A percentile compares a stretch with the other conserved stretches of the same genome.
Evolutionary conservation across 2,888 invertebrate species (phyloP).

Genomic region (Epinotia demarniana): DNA sequence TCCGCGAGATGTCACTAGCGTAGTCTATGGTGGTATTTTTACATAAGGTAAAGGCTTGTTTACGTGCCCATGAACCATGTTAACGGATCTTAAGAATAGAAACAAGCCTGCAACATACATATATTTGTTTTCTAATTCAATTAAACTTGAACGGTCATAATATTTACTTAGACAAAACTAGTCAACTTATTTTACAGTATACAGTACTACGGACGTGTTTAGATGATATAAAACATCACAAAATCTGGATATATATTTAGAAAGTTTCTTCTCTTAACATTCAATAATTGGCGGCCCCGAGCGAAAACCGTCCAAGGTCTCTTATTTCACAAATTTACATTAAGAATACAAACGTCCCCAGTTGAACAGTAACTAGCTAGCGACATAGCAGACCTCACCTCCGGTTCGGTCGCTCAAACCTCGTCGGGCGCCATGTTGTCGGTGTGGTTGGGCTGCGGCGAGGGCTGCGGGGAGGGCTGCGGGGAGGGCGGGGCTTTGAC

Average conservation of each 20-base stretch:
- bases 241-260: not conserved
- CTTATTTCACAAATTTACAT: not conserved
- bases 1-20: conserved; percentile 23
- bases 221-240: not conserved
- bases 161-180: not conserved
- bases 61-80: not conserved
- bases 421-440: conserved; percentile 85
- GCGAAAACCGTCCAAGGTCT: not conserved
- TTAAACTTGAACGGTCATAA: not conserved
- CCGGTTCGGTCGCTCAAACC: conserved; percentile 67
- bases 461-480: conserved; percentile 64
- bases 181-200: not conserved
- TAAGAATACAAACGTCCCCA: not conserved
- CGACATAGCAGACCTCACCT: conserved; percentile 10
- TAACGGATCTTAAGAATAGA: not conserved
- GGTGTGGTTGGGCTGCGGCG: conserved; percentile 56
- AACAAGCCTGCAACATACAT: not conserved
- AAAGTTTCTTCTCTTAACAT: not conserved
- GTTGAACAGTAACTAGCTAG: conserved; percentile 4
- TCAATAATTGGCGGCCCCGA: not conserved
- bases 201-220: not conserved
- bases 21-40: not conserved
- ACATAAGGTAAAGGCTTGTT: not conserved
- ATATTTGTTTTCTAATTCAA: not conserved
- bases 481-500: conserved; percentile 61